Percentiles rank a stretch among this genome's conserved stretches.
Evolutionary conservation across 2,113 vertebrate genomes (phyloP).

Genomic region (Athene noctua): DNA sequence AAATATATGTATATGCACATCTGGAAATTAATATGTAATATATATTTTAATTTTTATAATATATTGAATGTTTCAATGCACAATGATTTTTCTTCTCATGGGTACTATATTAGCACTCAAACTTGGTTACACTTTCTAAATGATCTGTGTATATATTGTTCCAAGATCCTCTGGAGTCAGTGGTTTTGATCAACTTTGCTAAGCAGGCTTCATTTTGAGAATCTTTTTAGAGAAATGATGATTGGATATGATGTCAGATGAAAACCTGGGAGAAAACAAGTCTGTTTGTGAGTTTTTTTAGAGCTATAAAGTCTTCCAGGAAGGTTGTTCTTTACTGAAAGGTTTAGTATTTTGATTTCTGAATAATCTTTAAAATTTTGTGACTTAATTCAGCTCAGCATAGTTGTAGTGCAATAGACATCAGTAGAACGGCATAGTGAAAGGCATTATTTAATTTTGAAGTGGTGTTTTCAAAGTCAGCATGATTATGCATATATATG

Average conservation of each 20-base stretch:
- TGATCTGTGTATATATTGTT: neutral
- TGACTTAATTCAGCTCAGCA: neutral
- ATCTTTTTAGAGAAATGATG: neutral
- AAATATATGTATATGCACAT: neutral
- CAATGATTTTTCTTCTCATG: neutral
- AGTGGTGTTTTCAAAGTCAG: neutral
- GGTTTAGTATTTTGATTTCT: neutral
- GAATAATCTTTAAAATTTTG: neutral
- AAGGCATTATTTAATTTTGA: neutral
- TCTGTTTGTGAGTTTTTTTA: neutral
- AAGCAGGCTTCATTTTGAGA: neutral
- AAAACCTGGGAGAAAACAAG: neutral
- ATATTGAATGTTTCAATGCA: neutral
- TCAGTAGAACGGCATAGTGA: neutral
- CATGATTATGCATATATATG: neutral
- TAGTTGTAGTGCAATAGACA: neutral
- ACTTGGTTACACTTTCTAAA: neutral
- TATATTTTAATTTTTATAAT: neutral
- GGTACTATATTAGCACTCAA: neutral
- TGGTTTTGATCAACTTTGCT: neutral
- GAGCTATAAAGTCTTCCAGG: neutral
- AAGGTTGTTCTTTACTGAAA: neutral
- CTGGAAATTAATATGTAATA: neutral
- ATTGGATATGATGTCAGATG: neutral
- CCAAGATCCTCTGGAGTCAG: neutral